These are phyloP conservation scores for Drosophila kanekoi DNA, from an alignment of 2,888 invertebrate genomes.

Conservation along the genomic window DNA sequence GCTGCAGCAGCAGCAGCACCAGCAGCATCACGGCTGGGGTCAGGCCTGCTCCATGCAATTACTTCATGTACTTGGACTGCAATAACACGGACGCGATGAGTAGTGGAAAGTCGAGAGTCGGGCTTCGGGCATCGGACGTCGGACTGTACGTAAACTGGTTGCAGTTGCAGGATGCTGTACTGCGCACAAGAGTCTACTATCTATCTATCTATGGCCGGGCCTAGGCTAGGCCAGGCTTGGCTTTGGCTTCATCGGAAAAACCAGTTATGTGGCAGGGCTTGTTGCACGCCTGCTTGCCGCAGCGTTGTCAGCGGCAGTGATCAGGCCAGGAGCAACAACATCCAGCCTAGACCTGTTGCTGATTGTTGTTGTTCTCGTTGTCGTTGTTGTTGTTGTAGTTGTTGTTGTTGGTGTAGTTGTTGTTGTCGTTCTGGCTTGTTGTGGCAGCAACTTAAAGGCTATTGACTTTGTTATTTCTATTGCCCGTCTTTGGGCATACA, in stretches of 20 bases:
- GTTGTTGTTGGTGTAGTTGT: constrained; percentile 5
- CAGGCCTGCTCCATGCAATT: constrained; percentile 67
- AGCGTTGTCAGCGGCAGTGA: constrained; percentile 60
- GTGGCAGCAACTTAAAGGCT: constrained; percentile 64
- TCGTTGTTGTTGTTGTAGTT: constrained; percentile 20
- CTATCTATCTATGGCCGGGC: constrained; percentile 70
- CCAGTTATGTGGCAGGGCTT: constrained; percentile 76
- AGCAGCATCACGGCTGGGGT: constrained; percentile 57
- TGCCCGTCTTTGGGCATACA: constrained; percentile 63
- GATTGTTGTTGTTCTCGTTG: constrained; percentile 25
- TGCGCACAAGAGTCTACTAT: constrained; percentile 53
- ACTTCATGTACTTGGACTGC: constrained; percentile 78
- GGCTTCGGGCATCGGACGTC: background rate
- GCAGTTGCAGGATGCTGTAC: constrained; percentile 58
- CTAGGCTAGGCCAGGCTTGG: constrained; percentile 21
- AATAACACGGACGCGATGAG: constrained; percentile 72
- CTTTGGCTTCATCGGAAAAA: constrained; percentile 41
- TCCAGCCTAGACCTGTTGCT: constrained; percentile 71
- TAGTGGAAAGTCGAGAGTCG: constrained; percentile 41
- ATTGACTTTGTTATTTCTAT: constrained; percentile 75
- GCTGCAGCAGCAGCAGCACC: constrained; percentile 33
- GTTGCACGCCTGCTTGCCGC: constrained; percentile 56
- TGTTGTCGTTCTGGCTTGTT: constrained; percentile 30
- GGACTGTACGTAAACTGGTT: constrained; percentile 77
- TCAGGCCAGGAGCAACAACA: constrained; percentile 66